phyloP scores from a whole-genome alignment of 2,797 vertebrate species.

The Enteromius argenteus region DNA sequence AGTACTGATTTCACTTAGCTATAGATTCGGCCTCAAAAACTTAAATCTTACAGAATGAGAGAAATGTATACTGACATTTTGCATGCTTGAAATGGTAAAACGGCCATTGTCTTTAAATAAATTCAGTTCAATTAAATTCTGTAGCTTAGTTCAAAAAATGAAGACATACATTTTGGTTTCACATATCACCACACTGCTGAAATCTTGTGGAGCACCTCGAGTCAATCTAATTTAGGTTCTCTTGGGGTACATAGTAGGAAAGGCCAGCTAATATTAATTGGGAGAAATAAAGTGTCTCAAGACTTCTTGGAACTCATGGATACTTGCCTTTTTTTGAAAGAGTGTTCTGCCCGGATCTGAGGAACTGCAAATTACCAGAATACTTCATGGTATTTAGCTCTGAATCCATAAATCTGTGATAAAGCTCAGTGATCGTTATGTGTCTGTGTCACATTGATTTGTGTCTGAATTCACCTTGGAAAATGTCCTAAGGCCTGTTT shows the following conservation, averaged over 20 bases:
- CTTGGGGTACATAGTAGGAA: not conserved
- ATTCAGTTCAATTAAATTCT: not conserved
- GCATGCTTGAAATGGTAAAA: not conserved
- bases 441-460: not conserved
- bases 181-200: not conserved
- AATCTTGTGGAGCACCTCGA: not conserved
- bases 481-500: constrained; percentile 64
- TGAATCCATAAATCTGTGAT: not conserved
- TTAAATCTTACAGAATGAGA: not conserved
- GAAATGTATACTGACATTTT: not conserved
- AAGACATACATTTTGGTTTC: not conserved
- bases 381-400: not conserved
- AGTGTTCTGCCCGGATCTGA: not conserved
- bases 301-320: not conserved
- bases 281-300: no score
- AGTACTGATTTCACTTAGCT: not conserved
- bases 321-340: not conserved
- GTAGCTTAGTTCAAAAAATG: not conserved
- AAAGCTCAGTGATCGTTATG: not conserved
- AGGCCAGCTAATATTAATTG: no score
- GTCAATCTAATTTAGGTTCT: not conserved
- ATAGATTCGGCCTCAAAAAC: not conserved
- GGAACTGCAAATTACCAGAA: not conserved
- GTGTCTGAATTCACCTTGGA: constrained; percentile 69
- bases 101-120: not conserved